Base-by-base conservation (phyloP, 1,140 invertebrate genomes). In the Acyrthosiphon pisum region DNA sequence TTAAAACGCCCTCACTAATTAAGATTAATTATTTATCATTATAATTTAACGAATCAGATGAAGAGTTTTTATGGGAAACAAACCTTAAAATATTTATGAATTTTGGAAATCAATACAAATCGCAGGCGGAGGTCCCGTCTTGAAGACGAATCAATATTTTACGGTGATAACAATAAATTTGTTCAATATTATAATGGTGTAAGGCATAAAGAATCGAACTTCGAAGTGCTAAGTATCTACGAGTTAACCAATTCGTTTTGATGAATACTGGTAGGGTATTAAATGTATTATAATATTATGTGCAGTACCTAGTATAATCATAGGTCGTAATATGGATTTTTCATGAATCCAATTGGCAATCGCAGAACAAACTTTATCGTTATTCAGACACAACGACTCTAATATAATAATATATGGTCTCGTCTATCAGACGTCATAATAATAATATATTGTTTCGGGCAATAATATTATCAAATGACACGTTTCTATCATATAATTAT, bases 11-110 rank as follows among this genome's bases (percentile, higher is more conserved):
- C 14, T 50, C 60, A n/a, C 60, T 18, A 68, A 68, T 68, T 68
- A n/a, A 68, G 60, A 68, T 68, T 68, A 68, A 68, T 68, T 68
- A 68, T 68, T 68, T n/a, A 68, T 68, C 30, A 68, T n/a, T 68
- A 30, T 68, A n/a, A 68, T n/a, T 68, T 4, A 68, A 68, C 30
- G 23, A 68, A 68, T n/a, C 11, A 4, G 60, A 68, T 18, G 60
- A 68, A 68, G 11, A n/a, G 60, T 68, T n/a, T 68, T 68, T n/a
- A n/a, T 18, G 30, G 14, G 56, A n/a, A 68, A n/a, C 30, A 18
- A 68, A 18, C 14, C 60, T 68, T 68, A n/a, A 68, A 68, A 68
- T 68, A n/a, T n/a, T n/a, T 68, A 68, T 68, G 14, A 14, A 68
- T 68, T n/a, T 68, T 30, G 26, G 8, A 60, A 68, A 68, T 68